Evolutionary conservation across 2,888 invertebrate species (phyloP).

Genomic region (Malacosoma neustria): DNA sequence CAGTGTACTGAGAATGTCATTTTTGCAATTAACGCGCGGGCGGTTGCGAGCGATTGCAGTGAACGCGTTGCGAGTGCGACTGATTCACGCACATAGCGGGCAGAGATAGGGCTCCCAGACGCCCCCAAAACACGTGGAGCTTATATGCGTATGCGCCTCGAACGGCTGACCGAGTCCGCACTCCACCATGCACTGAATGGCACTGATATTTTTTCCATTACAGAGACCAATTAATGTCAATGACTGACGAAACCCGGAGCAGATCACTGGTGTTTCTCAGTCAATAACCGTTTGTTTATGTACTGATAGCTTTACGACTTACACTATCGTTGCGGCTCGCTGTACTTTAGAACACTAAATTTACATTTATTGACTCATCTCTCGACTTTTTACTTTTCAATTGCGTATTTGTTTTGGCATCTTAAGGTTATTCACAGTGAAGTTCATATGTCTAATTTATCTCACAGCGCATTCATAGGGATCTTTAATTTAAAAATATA

Average conservation of each 20-base stretch:
- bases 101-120: slow-evolving; percentile 27
- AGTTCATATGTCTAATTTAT: no score
- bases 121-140: slow-evolving; percentile 38
- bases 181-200: slow-evolving; percentile 54
- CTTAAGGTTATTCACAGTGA: neutral
- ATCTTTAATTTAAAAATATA: no score
- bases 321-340: slow-evolving; percentile 6
- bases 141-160: slow-evolving; percentile 20
- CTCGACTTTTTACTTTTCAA: neutral
- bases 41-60: slow-evolving; percentile 23
- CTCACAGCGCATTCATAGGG: no score
- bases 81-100: slow-evolving; percentile 49
- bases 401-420: neutral
- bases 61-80: slow-evolving; percentile 26
- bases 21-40: slow-evolving; percentile 29
- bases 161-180: slow-evolving; percentile 32
- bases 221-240: slow-evolving; percentile 57
- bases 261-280: slow-evolving; percentile 42
- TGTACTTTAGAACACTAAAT: slow-evolving; percentile 2
- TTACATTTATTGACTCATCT: neutral
- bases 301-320: slow-evolving; percentile 19
- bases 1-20: slow-evolving; percentile 48
- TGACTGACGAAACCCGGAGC: slow-evolving; percentile 57
- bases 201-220: slow-evolving; percentile 40
- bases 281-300: slow-evolving; percentile 38